Base-by-base conservation (phyloP, 2,888 invertebrate species). In the Ormyrus thymus region DNA sequence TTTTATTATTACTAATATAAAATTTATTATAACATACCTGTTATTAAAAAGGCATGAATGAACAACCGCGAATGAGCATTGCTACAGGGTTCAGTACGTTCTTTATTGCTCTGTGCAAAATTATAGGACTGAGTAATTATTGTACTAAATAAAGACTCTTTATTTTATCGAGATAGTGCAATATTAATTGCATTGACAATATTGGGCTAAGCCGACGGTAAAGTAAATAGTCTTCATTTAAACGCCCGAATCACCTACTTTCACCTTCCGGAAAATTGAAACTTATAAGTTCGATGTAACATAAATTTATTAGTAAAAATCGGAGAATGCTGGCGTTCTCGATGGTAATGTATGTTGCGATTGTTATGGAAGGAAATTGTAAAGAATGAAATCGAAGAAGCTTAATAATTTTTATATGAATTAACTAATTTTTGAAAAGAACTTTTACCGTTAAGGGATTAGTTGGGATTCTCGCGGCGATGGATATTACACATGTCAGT, bases 401-500 rank as follows among this genome's bases (percentile, higher is more conserved):
- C 62, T 71, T 59, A 74, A 77, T 77, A 50, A 80, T 65, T 80
- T 80, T 73, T 73, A 69, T 76, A 74, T 68, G 43, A 72, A 79
- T 68, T 68, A 72, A 79, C 61, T 76, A 68, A 68, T 80, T 77
- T 76, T 75, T 48, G 29, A 74, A 65, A 75, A 55, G 79, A 70
- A 64, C 13, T 64, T 74, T 73, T 56, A 81, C 73, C 80, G 78
- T 76, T 74, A 74, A 79, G 78, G 75, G 77, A 81, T 75, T 81
- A 80, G 79, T 80, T 80, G 81, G 77, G 79, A 80, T 81, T 80
- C 77, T 80, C 62, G 78, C 15, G 81, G 81, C 81, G 75, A 81
- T 81, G 81, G 81, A 81, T 81, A 80, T 81, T 80, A 81, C 81
- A 79, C 81, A 78, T 77, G 80, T 81, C 81, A 81, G 81, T 81